Evolutionary conservation across 2,113 vertebrate genomes (phyloP).

Genomic region (Bucco capensis): DNA sequence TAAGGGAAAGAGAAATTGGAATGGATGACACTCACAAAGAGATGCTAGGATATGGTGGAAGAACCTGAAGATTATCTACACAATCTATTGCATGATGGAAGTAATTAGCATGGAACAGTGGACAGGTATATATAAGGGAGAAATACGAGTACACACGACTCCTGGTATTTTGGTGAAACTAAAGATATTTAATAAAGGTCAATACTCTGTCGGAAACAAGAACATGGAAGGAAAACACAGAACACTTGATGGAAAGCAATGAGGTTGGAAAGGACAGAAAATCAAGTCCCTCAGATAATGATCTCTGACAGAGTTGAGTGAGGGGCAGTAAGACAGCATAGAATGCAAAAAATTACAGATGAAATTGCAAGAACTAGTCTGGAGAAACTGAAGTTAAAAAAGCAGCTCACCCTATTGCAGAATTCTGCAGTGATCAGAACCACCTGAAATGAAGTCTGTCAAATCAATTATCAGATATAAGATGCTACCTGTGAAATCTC

Average conservation of each 20-base stretch:
- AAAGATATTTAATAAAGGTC: not conserved
- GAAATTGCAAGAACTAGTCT: not conserved
- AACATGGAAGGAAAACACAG: not conserved
- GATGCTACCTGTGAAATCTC: not conserved
- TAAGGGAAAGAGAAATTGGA: not conserved
- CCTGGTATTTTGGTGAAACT: not conserved
- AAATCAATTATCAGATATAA: not conserved
- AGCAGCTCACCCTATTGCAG: not conserved
- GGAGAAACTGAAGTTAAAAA: not conserved
- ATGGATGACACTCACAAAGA: not conserved
- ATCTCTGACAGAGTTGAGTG: not conserved
- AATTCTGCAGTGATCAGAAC: not conserved
- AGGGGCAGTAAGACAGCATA: not conserved
- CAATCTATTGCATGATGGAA: not conserved
- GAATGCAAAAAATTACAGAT: not conserved
- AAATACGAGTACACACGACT: not conserved
- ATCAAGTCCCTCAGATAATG: rapidly evolving
- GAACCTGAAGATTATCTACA: not conserved
- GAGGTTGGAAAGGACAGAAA: not conserved
- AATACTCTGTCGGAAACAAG: not conserved
- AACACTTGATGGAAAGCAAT: not conserved
- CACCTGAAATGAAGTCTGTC: not conserved
- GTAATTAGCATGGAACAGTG: not conserved
- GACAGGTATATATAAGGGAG: not conserved
- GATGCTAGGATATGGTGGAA: not conserved